These are phyloP conservation scores for Chloropsis cyanopogon DNA, from an alignment of 2,113 vertebrate genomes.

Conservation along the genomic window DNA sequence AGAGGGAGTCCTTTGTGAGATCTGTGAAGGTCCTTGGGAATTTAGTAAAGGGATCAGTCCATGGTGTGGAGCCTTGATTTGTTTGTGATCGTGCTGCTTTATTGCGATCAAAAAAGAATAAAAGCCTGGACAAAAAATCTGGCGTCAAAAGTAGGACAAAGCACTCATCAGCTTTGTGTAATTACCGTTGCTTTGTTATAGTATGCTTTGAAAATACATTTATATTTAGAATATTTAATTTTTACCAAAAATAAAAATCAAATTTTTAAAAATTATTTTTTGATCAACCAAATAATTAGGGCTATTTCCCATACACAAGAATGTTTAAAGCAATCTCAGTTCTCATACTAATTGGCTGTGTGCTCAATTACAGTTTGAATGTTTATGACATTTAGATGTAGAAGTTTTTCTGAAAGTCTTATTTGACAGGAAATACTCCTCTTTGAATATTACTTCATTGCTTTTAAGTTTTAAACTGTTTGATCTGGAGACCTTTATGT, in stretches of 20 bases:
- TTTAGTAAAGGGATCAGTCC: not conserved
- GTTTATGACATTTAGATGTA: not conserved
- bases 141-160: not conserved
- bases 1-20: not conserved
- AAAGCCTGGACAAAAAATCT: not conserved
- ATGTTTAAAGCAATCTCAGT: not conserved
- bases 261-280: not conserved
- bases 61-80: not conserved
- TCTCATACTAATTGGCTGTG: not conserved
- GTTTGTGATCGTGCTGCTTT: not conserved
- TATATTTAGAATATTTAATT: not conserved
- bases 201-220: not conserved
- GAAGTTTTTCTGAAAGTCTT: not conserved
- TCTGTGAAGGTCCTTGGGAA: not conserved
- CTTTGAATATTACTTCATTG: not conserved
- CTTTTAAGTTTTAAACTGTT: not conserved
- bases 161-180: not conserved
- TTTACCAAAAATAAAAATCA: not conserved
- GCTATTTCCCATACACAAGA: not conserved
- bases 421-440: not conserved
- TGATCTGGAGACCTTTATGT: not conserved
- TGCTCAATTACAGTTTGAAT: rapidly evolving
- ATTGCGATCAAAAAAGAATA: not conserved
- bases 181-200: not conserved
- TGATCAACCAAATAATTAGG: not conserved